phyloP scores from a whole-genome alignment of 2,113 vertebrate genomes.

The Callionymus lyra region DNA sequence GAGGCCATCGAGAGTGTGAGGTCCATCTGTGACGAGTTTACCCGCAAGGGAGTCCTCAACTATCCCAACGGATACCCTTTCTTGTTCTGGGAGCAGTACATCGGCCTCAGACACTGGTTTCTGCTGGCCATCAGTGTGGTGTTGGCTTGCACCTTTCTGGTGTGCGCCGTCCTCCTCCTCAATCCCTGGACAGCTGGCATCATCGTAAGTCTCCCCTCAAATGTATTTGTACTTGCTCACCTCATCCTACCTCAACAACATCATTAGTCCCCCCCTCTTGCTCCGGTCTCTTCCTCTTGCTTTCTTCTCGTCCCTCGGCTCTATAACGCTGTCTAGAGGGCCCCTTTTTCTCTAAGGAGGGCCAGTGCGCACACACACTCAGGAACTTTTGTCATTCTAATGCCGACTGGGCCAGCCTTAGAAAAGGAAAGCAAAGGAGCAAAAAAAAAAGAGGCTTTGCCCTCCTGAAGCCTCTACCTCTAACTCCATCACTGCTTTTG shows the following conservation, averaged over 20 bases:
- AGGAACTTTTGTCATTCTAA: slow-evolving; percentile 69
- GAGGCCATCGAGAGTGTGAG: slow-evolving; percentile 94
- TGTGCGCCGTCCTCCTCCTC: slow-evolving; percentile 92
- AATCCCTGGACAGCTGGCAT: slow-evolving; percentile 98
- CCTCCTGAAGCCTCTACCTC: slow-evolving; percentile 66
- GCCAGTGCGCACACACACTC: slow-evolving; percentile 38
- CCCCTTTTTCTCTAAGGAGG: slow-evolving; percentile 53
- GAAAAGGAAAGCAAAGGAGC: slow-evolving; percentile 66
- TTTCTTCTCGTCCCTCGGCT: slow-evolving; percentile 50
- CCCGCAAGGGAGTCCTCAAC: slow-evolving; percentile 81
- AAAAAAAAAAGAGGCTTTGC: slow-evolving; percentile 59
- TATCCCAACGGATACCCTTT: slow-evolving; percentile 97
- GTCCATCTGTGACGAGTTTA: slow-evolving; percentile 86
- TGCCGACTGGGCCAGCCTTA: slow-evolving; percentile 46
- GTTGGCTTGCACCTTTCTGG: slow-evolving; percentile 92
- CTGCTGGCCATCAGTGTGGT: slow-evolving; percentile 92
- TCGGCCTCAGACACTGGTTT: slow-evolving; percentile 94
- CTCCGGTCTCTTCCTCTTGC: slow-evolving; percentile 21
- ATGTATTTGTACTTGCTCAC: slow-evolving; percentile 5
- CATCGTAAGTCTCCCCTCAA: slow-evolving; percentile 81
- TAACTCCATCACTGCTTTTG: slow-evolving; percentile 58
- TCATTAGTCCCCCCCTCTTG: slow-evolving; percentile 31
- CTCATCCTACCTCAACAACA: slow-evolving; percentile 30
- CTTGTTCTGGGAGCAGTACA: slow-evolving; percentile 98
- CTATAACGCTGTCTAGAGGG: slow-evolving; percentile 60